Evolutionary conservation across 2,888 invertebrate species (phyloP).

Genomic region (Plebejus argus): DNA sequence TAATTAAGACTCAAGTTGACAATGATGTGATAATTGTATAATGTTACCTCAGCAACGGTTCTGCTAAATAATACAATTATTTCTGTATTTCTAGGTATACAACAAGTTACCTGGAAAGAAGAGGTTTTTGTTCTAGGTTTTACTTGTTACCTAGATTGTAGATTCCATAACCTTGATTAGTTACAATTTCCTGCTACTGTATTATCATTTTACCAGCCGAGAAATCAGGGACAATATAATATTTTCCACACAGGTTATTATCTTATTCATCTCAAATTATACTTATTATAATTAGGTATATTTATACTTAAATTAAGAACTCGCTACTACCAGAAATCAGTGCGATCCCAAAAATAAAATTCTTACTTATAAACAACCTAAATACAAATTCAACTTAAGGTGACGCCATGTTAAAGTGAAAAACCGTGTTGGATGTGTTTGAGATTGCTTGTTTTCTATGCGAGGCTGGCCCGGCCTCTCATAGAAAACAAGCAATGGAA

Average conservation of each 20-base stretch:
- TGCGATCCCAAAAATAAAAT: no score
- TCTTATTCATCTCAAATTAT: neutral
- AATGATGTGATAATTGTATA: conserved; percentile 22
- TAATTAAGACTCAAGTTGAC: neutral
- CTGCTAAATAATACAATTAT: neutral
- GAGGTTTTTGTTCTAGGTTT: neutral
- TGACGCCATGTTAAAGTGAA: no score
- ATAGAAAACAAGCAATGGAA: no score
- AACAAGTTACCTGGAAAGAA: neutral
- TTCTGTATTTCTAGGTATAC: conserved; percentile 1
- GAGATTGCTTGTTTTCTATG: no score
- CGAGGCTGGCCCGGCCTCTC: no score
- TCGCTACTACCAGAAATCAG: no score
- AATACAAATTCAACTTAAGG: no score
- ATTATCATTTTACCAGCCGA: neutral
- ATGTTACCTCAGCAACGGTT: neutral
- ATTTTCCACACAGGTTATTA: neutral
- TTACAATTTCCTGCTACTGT: neutral
- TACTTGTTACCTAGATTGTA: neutral
- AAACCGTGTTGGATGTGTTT: no score
- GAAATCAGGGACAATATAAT: neutral
- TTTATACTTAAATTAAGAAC: no score
- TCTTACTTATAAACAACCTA: no score
- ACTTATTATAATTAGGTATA: no score
- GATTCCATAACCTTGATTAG: neutral